These are phyloP conservation scores for Mactromeris polynyma DNA, from an alignment of 2,888 invertebrate species.

Conservation along the genomic window DNA sequence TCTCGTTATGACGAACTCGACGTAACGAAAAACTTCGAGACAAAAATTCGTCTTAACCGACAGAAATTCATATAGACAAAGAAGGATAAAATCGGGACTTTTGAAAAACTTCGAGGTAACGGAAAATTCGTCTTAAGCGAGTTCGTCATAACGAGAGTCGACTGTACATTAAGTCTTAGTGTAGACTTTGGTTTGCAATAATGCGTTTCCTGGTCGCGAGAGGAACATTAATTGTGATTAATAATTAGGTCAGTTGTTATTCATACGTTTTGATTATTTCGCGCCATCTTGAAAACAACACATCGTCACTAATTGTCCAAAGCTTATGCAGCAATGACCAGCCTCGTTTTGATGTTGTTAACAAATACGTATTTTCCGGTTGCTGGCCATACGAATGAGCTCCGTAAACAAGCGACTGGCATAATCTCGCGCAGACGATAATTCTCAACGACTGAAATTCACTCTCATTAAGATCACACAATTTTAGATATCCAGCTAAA, in stretches of 20 bases:
- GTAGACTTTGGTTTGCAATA: too few species aligned
- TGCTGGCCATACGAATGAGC: slow-evolving; percentile 92
- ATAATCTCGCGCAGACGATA: slow-evolving; percentile 92
- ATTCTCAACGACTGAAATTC: slow-evolving; percentile 91
- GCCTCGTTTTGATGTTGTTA: slow-evolving; percentile 89
- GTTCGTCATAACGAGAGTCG: too few species aligned
- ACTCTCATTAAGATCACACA: slow-evolving; percentile 89
- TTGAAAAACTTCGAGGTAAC: too few species aligned
- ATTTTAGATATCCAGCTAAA: slow-evolving; percentile 92
- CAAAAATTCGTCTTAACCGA: too few species aligned
- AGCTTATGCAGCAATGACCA: slow-evolving; percentile 81
- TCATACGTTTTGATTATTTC: slow-evolving; percentile 25
- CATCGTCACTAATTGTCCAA: slow-evolving; percentile 66
- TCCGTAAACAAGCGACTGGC: slow-evolving; percentile 94
- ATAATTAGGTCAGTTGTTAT: not conserved
- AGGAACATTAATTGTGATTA: too few species aligned
- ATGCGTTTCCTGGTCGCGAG: too few species aligned
- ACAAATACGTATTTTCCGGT: slow-evolving; percentile 93
- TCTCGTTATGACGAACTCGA: too few species aligned
- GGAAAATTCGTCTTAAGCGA: too few species aligned
- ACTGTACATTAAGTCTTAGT: too few species aligned
- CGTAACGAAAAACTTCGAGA: too few species aligned
- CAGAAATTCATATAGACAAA: too few species aligned
- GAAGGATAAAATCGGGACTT: too few species aligned
- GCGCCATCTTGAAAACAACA: slow-evolving; percentile 24